phyloP scores from a whole-genome alignment of 2,888 invertebrate species.

The Machimus rusticus region DNA sequence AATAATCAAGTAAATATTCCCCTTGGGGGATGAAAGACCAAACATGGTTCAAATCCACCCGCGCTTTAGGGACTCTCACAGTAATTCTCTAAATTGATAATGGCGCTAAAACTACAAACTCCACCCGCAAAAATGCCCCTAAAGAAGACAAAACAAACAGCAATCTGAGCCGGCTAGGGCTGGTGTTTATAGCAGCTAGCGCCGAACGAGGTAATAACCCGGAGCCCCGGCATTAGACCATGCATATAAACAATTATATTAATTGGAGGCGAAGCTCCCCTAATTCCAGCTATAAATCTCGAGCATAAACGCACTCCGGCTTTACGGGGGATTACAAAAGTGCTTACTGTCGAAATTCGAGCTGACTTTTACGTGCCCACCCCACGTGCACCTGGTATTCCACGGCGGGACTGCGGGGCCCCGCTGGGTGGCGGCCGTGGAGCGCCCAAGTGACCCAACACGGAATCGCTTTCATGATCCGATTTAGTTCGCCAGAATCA shows the following conservation, averaged over 20 bases:
- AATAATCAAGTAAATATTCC: background rate
- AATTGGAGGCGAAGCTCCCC: background rate
- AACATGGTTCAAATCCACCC: background rate
- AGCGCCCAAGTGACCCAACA: background rate
- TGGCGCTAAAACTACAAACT: background rate
- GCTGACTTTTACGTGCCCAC: background rate
- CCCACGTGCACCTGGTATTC: background rate
- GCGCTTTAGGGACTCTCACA: background rate
- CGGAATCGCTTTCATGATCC: constrained; percentile 2
- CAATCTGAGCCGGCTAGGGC: background rate
- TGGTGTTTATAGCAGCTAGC: background rate
- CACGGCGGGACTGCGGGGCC: background rate
- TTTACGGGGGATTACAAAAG: background rate
- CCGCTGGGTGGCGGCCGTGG: background rate
- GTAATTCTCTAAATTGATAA: background rate
- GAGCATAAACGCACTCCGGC: background rate
- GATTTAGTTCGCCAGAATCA: constrained; percentile 11
- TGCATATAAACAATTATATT: constrained; percentile 14
- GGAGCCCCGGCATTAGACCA: background rate
- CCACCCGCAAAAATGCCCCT: background rate
- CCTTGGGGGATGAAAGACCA: background rate
- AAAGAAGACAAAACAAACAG: background rate
- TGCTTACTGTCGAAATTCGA: background rate
- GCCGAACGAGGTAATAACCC: background rate
- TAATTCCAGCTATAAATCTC: background rate